Evolutionary conservation across 2,888 invertebrate genomes (phyloP).

Genomic region (Sarcophaga subvicina): DNA sequence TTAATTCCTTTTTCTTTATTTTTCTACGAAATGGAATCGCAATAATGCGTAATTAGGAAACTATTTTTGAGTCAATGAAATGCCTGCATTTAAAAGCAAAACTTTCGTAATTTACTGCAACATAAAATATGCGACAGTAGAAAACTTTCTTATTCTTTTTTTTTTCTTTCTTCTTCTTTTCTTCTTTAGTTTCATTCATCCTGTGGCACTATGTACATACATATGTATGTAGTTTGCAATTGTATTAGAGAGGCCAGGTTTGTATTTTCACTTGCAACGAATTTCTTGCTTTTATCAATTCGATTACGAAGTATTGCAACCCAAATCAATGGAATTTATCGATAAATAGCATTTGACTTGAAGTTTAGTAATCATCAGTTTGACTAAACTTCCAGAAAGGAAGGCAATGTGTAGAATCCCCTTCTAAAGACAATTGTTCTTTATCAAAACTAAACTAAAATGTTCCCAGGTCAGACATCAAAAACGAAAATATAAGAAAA

Average conservation of each 20-base stretch:
- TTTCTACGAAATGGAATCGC: slow-evolving; percentile 28
- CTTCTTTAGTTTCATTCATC: slow-evolving; percentile 2
- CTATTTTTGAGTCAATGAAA: slow-evolving; percentile 65
- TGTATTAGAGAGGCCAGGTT: slow-evolving; percentile 35
- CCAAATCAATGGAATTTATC: too few relatives aligned
- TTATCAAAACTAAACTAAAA: too few relatives aligned
- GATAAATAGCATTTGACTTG: too few relatives aligned
- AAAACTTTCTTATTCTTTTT: slow-evolving; percentile 47
- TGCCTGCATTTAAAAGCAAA: slow-evolving; percentile 71
- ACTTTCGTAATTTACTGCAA: slow-evolving; percentile 70
- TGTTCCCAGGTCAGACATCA: too few relatives aligned
- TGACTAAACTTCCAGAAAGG: too few relatives aligned
- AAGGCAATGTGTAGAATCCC: too few relatives aligned
- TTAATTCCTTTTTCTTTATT: background rate
- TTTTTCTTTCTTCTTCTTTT: slow-evolving; percentile 13
- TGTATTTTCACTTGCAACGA: background rate
- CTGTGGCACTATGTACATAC: background rate
- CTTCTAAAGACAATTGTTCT: too few relatives aligned
- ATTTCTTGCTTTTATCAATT: too few relatives aligned
- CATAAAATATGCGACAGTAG: slow-evolving; percentile 69
- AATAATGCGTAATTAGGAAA: slow-evolving; percentile 67
- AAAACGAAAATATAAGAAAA: too few relatives aligned
- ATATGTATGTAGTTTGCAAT: background rate
- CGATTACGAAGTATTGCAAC: too few relatives aligned
- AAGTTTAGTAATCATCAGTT: too few relatives aligned